Conservation (phyloP, 2,113 vertebrate species). For the Azemiops feae region DNA sequence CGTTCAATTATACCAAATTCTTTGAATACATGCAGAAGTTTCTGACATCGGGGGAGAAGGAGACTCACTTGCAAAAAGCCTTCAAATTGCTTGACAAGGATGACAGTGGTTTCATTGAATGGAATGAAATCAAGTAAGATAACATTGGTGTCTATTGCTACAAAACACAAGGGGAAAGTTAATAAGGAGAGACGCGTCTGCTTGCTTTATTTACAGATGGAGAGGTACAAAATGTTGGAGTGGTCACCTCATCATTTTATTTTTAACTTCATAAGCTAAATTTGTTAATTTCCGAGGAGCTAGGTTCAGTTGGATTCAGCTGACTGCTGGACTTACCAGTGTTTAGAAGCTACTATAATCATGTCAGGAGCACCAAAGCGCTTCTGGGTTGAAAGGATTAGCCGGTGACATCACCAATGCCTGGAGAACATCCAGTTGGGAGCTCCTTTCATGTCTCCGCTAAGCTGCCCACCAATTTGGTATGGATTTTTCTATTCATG, state of each 20-base stretch:
- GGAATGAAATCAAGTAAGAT: slow-evolving; percentile 56
- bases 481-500: neutral
- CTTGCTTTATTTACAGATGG: neutral
- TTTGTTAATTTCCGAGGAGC: neutral
- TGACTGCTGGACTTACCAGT: neutral
- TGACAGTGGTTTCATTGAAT: slow-evolving; percentile 41
- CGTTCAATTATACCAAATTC: slow-evolving; percentile 58
- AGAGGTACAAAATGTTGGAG: neutral
- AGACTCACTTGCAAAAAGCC: slow-evolving; percentile 25
- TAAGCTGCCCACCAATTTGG: neutral
- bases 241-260: neutral
- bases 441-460: neutral
- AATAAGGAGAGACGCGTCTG: neutral
- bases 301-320: neutral
- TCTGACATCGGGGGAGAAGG: slow-evolving; percentile 2
- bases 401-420: neutral
- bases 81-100: slow-evolving; percentile 57
- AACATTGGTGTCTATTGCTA: neutral
- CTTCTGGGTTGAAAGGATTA: neutral
- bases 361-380: neutral
- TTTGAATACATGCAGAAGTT: slow-evolving; percentile 42
- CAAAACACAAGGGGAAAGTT: neutral
- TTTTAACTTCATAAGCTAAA: neutral
- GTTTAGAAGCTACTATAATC: neutral
- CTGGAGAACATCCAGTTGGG: neutral